These are phyloP conservation scores for Halotydeus destructor DNA, from an alignment of 1,140 invertebrate species.

Conservation along the genomic window DNA sequence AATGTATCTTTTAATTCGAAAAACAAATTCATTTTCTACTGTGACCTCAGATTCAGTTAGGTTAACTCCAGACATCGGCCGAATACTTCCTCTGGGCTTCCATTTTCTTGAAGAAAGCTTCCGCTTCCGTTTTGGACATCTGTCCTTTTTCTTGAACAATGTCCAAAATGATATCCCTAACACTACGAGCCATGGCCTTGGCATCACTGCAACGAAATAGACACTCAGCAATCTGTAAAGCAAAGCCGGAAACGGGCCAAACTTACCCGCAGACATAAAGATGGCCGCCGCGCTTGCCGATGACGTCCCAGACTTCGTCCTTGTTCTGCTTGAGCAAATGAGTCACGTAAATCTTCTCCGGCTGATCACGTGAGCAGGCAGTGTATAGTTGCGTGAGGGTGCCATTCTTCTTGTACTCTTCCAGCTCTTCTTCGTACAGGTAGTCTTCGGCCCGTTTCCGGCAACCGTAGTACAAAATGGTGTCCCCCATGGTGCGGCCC, in stretches of 20 bases:
- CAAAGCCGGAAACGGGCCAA: slow-evolving; percentile 5
- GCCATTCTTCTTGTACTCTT: slow-evolving; percentile 52
- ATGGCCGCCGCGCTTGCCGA: slow-evolving; percentile 69
- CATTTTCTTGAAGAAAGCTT: slow-evolving; percentile 85
- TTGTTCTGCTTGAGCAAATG: slow-evolving; percentile 70
- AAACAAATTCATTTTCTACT: not conserved
- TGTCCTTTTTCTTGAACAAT: slow-evolving; percentile 57
- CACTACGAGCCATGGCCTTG: slow-evolving; percentile 91
- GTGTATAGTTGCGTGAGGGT: slow-evolving; percentile 46
- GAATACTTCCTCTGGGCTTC: slow-evolving; percentile 94
- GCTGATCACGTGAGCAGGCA: slow-evolving; percentile 85
- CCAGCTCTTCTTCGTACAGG: slow-evolving; percentile 79
- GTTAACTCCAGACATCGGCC: slow-evolving; percentile 73
- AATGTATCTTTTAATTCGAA: not conserved
- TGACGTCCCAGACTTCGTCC: slow-evolving; percentile 73
- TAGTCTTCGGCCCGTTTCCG: slow-evolving; percentile 74
- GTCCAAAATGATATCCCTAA: slow-evolving; percentile 69
- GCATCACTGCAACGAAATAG: too few species aligned
- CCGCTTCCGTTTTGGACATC: slow-evolving; percentile 58
- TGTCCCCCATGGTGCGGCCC: slow-evolving; percentile 70
- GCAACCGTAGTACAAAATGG: slow-evolving; percentile 90
- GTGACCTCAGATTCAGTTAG: too few species aligned
- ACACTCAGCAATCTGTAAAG: too few species aligned
- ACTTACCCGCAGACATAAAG: slow-evolving; percentile 96
- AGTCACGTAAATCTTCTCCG: slow-evolving; percentile 80